phyloP scores from a whole-genome alignment of 2,888 invertebrate genomes.

The Himalopsyche tibetana region DNA sequence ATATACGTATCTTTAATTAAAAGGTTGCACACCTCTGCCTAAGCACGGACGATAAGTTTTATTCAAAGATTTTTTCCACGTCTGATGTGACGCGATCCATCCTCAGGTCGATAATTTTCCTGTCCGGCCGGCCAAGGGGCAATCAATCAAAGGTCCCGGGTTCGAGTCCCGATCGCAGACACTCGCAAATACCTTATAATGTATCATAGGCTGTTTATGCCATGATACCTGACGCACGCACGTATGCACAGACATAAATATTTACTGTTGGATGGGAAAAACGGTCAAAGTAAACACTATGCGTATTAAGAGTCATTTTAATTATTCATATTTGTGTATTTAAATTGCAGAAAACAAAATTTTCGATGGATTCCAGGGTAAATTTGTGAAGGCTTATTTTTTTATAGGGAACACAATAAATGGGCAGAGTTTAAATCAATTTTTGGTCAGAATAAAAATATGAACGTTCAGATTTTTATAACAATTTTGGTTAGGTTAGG shows the following conservation, averaged over 20 bases:
- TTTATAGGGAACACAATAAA: too few species aligned
- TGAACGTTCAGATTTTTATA: too few species aligned
- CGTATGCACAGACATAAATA: neutral
- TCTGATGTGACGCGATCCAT: slow-evolving; percentile 31
- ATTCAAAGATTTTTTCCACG: slow-evolving; percentile 20
- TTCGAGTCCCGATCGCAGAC: slow-evolving; percentile 37
- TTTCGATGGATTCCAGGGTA: too few species aligned
- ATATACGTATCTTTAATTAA: too few species aligned
- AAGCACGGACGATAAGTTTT: neutral
- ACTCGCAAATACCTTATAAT: slow-evolving; percentile 35
- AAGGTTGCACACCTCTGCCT: neutral
- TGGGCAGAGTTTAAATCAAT: too few species aligned
- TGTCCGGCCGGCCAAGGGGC: slow-evolving; percentile 19
- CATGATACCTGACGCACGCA: slow-evolving; percentile 17
- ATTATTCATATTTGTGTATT: too few species aligned
- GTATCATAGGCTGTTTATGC: slow-evolving; percentile 39
- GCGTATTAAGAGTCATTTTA: too few species aligned
- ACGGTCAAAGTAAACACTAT: too few species aligned
- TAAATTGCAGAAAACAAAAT: too few species aligned
- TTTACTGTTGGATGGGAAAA: neutral
- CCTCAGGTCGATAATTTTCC: slow-evolving; percentile 42
- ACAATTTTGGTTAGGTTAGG: too few species aligned
- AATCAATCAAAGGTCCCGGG: slow-evolving; percentile 38
- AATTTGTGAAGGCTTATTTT: too few species aligned
- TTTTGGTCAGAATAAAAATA: too few species aligned